Evolutionary conservation across 2,113 vertebrate genomes (phyloP).

Genomic region (Thymallus thymallus): DNA sequence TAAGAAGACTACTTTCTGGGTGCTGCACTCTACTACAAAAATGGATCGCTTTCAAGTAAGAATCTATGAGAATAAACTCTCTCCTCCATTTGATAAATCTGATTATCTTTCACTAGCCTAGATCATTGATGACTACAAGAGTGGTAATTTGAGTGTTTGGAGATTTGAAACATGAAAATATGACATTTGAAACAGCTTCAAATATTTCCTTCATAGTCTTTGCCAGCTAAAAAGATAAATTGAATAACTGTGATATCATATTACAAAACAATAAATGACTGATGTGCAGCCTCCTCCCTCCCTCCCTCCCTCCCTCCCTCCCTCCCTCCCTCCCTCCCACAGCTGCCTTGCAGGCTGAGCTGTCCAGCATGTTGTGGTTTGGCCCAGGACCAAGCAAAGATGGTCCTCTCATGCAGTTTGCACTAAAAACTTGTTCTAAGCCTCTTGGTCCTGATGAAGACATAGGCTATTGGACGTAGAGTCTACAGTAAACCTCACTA

Average conservation of each 20-base stretch:
- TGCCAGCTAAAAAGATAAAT: neutral
- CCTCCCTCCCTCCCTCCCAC: too few species aligned
- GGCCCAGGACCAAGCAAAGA: constrained; percentile 2
- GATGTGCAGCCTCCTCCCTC: neutral
- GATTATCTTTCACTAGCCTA: too few species aligned
- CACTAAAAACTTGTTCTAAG: constrained; percentile 8
- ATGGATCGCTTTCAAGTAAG: constrained; percentile 11
- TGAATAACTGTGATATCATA: neutral
- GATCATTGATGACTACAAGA: neutral
- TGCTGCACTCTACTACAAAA: constrained; percentile 26
- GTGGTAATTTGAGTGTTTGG: neutral
- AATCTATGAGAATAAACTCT: constrained; percentile 31
- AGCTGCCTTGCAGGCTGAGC: neutral
- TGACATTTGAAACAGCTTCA: neutral
- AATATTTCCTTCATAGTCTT: neutral
- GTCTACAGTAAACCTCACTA: constrained; percentile 26
- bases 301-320: neutral
- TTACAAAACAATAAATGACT: constrained; percentile 1
- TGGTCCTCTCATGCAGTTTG: too few species aligned
- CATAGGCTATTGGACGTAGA: neutral
- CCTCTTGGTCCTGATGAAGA: constrained; percentile 3
- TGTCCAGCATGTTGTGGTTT: constrained; percentile 25
- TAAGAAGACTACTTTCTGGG: constrained; percentile 8
- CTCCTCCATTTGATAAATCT: neutral
- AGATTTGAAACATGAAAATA: neutral